Conservation (phyloP, 2,113 vertebrate genomes). For the Ictalurus punctatus region DNA sequence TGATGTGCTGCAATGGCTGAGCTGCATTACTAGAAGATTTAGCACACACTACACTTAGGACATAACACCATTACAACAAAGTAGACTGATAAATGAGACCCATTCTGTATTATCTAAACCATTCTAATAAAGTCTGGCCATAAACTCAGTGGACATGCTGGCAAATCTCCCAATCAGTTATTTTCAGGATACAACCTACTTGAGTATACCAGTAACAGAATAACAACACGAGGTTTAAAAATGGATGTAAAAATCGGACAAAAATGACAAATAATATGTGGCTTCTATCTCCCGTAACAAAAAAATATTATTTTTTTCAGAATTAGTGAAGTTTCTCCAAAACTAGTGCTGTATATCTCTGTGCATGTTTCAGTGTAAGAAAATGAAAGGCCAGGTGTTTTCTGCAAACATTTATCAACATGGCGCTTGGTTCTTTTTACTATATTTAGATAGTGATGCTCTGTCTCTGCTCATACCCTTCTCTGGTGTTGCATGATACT, state of each 20-base stretch:
- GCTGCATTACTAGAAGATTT: neutral
- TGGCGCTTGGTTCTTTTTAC: neutral
- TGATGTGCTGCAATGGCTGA: neutral
- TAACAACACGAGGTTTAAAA: neutral
- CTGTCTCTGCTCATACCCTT: neutral
- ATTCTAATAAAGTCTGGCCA: neutral
- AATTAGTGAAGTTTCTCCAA: neutral
- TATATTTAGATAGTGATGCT: neutral
- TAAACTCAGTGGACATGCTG: neutral
- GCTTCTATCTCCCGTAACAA: neutral
- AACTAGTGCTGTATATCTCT: neutral
- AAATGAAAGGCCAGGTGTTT: neutral
- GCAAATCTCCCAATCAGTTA: neutral
- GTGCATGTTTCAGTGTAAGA: neutral
- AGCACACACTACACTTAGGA: neutral
- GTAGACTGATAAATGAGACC: neutral
- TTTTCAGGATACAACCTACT: neutral
- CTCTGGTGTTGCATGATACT: neutral
- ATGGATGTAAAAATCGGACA: neutral
- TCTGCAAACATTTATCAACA: neutral
- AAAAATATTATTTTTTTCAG: neutral
- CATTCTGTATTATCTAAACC: neutral
- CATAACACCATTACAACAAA: neutral
- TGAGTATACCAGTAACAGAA: neutral
- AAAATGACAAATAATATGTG: neutral